Conservation (phyloP, 2,888 invertebrate species). For the Dascillus cervinus region DNA sequence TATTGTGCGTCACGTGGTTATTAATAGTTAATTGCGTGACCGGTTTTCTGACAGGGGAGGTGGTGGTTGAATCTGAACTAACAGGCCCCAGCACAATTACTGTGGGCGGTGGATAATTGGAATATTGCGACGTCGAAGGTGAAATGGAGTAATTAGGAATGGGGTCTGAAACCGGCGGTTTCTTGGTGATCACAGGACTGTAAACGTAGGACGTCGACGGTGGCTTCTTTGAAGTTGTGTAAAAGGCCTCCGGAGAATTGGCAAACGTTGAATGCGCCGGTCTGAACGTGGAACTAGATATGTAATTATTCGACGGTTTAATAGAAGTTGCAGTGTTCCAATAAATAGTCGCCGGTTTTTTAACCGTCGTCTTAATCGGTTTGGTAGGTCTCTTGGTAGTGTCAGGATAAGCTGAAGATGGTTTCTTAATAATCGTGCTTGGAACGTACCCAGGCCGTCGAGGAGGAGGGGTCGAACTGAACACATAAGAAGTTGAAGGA, state of each 20-base stretch:
- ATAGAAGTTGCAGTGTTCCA: constrained; percentile 18
- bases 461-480: constrained; percentile 35
- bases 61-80: constrained; percentile 3
- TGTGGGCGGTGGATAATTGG: constrained; percentile 45
- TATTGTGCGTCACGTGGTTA: constrained; percentile 53
- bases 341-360: constrained; percentile 29
- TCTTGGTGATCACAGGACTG: constrained; percentile 27
- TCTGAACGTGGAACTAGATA: constrained; percentile 24
- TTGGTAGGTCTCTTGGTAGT: constrained; percentile 20
- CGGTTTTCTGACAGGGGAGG: constrained; percentile 40
- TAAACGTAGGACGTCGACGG: constrained; percentile 43
- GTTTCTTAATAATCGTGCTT: background rate
- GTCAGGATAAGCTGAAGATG: constrained; percentile 10
- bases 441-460: constrained; percentile 35
- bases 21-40: constrained; percentile 50
- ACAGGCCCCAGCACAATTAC: constrained; percentile 51
- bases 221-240: constrained; percentile 29
- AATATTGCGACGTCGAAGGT: constrained; percentile 2
- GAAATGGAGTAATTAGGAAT: constrained; percentile 27
- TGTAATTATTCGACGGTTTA: constrained; percentile 7
- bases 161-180: constrained; percentile 22
- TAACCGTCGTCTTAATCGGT: constrained; percentile 27
- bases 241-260: constrained; percentile 26
- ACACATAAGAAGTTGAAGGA: constrained; percentile 43
- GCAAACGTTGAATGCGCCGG: constrained; percentile 34